phyloP scores from a whole-genome alignment of 2,888 invertebrate genomes.

The Epsilonema sp. region DNA sequence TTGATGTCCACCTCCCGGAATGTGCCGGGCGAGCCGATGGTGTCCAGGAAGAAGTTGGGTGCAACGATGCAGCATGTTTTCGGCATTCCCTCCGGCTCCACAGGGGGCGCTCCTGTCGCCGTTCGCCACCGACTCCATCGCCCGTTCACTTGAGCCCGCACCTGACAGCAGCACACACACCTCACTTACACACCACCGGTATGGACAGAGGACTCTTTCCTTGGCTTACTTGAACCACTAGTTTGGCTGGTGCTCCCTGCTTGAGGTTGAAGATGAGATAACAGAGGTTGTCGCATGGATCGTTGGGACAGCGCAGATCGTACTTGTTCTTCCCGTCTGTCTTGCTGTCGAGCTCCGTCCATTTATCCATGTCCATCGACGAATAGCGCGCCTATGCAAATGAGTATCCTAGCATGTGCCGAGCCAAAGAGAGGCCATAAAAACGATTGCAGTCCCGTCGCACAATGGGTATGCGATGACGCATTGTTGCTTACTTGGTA shows the following conservation, averaged over 20 bases:
- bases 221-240: conserved; percentile 22
- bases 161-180: conserved; percentile 11
- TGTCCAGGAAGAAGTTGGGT: conserved; percentile 25
- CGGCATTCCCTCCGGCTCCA: conserved; percentile 17
- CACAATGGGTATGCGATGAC: no score
- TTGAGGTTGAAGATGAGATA: conserved; percentile 27
- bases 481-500: no score
- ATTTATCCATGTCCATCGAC: no score
- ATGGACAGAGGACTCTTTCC: no score
- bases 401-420: no score
- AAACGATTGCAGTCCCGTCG: no score
- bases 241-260: conserved; percentile 17
- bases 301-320: conserved; percentile 20
- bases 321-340: not conserved
- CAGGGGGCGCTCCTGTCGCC: conserved; percentile 17
- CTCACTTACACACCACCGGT: not conserved
- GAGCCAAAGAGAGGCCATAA: no score
- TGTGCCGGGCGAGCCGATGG: conserved; percentile 22
- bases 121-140: conserved; percentile 27
- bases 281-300: conserved; percentile 24
- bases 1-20: conserved; percentile 20
- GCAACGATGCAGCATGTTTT: conserved; percentile 26
- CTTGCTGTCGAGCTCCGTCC: no score
- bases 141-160: conserved; percentile 22
- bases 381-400: conserved; percentile 19